phyloP scores from a whole-genome alignment of 1,140 invertebrate species.

The Drosophila suzukii region DNA sequence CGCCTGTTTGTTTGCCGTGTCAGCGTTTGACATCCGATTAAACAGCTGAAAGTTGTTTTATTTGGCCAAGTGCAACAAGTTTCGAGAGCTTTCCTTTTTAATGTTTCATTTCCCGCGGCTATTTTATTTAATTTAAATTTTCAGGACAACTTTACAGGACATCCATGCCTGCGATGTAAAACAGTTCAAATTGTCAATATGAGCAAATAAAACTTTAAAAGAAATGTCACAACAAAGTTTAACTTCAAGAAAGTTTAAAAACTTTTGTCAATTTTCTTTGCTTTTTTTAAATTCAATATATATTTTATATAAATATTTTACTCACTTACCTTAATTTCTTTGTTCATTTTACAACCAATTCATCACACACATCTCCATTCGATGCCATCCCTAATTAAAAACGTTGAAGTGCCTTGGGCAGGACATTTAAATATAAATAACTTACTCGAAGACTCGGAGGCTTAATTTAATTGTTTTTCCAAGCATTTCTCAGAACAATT shows the following conservation, averaged over 20 bases:
- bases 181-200: no score
- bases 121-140: conserved; percentile 41
- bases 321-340: no score
- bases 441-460: conserved; percentile 2
- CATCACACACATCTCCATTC: background rate
- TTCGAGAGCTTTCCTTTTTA: conserved; percentile 3
- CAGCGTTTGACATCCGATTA: conserved; percentile 36
- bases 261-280: no score
- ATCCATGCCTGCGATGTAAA: background rate
- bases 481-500: conserved; percentile 16
- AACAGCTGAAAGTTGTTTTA: conserved; percentile 22
- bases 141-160: conserved; percentile 6
- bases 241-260: no score
- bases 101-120: conserved; percentile 37
- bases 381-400: background rate
- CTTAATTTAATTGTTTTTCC: conserved; percentile 44
- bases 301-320: no score
- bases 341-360: no score
- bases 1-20: conserved; percentile 35
- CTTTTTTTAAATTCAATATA: no score
- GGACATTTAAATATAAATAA: conserved; percentile 19
- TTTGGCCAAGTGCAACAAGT: conserved; percentile 29
- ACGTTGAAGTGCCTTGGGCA: background rate
- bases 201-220: background rate
- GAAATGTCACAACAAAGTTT: background rate